Evolutionary conservation across 1,140 invertebrate genomes (phyloP).

Genomic region (Papilio machaon): DNA sequence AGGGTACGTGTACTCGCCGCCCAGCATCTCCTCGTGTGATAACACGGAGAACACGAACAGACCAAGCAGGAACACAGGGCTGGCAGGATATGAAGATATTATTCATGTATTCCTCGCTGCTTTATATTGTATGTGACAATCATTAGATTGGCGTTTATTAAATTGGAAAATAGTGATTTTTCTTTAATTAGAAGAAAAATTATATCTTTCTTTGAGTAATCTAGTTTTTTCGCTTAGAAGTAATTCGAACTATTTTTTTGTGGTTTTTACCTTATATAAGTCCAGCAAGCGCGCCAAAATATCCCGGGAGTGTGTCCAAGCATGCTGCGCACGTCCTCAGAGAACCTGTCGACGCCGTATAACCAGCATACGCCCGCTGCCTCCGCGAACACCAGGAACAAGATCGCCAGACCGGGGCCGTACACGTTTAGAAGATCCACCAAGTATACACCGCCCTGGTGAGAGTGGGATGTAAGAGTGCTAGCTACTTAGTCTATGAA

Average conservation of each 20-base stretch:
- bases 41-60: conserved; percentile 96
- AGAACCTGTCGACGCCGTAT: conserved; percentile 95
- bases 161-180: too few species aligned
- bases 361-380: conserved; percentile 98
- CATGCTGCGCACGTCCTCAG: conserved; percentile 95
- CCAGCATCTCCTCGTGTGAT: conserved; percentile 93
- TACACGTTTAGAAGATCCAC: conserved; percentile 97
- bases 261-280: conserved; percentile 87
- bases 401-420: conserved; percentile 96
- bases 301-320: conserved; percentile 92
- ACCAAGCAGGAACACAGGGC: conserved; percentile 84
- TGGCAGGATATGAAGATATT: conserved; percentile 40
- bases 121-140: not conserved
- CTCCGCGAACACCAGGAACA: conserved; percentile 98
- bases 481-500: too few species aligned
- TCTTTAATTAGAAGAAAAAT: too few species aligned
- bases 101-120: not conserved
- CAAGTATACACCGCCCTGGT: conserved; percentile 95
- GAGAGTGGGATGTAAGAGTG: not conserved
- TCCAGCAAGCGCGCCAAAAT: conserved; percentile 97
- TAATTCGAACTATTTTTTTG: not conserved
- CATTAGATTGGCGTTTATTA: too few species aligned
- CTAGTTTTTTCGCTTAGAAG: too few species aligned
- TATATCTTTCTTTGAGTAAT: too few species aligned
- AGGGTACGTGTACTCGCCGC: conserved; percentile 94